These are phyloP conservation scores for Serripes groenlandicus DNA, from an alignment of 2,888 invertebrate genomes.

Conservation along the genomic window DNA sequence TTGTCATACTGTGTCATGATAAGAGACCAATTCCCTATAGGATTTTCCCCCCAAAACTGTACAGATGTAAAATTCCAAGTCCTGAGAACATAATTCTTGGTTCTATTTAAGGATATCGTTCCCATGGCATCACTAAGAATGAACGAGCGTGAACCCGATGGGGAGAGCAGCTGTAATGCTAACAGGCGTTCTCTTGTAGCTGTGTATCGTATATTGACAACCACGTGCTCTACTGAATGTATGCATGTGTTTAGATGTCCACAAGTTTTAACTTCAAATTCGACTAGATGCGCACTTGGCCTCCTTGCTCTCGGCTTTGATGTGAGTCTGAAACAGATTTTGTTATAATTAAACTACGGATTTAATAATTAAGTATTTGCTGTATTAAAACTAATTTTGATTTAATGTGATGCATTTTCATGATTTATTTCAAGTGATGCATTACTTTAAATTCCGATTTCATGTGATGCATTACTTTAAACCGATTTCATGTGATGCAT, in stretches of 20 bases:
- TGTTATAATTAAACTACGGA: too few species aligned
- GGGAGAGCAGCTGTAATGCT: background rate
- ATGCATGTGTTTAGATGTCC: background rate
- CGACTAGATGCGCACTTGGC: background rate
- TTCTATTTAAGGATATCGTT: background rate
- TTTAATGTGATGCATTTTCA: too few species aligned
- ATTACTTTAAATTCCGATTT: too few species aligned
- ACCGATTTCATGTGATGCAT: too few species aligned
- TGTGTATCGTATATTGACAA: background rate
- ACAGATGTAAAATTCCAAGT: slow-evolving; percentile 17
- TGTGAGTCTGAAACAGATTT: background rate
- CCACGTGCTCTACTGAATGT: background rate
- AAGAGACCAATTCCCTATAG: slow-evolving; percentile 3
- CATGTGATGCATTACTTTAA: too few species aligned
- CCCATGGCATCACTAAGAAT: background rate
- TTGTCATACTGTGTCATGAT: slow-evolving; percentile 16
- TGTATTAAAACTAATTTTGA: too few species aligned
- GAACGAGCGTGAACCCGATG: background rate
- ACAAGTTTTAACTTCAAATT: background rate
- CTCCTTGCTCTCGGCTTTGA: background rate
- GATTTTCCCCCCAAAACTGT: slow-evolving; percentile 25
- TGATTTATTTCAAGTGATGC: too few species aligned
- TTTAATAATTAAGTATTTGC: too few species aligned
- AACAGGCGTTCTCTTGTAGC: background rate
- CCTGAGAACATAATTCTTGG: background rate